phyloP scores from a whole-genome alignment of 2,797 vertebrate genomes.

The Tadarida brasiliensis region DNA sequence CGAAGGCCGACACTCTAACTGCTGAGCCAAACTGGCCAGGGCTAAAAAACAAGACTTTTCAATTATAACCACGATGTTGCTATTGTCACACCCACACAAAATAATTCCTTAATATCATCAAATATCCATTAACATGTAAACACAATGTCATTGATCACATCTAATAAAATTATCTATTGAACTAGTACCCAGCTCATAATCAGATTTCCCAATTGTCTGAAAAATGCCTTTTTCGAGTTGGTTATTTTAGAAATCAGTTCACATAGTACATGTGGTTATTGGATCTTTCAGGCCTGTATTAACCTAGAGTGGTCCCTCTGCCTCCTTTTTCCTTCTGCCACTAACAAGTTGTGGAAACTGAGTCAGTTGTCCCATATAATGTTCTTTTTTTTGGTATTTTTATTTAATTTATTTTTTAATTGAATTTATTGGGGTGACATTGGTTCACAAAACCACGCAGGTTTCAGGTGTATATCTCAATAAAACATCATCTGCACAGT shows the following conservation, averaged over 20 bases:
- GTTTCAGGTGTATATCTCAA: neutral
- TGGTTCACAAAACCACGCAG: neutral
- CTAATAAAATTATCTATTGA: conserved; percentile 40
- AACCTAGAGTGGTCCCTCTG: neutral
- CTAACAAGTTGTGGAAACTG: neutral
- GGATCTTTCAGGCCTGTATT: neutral
- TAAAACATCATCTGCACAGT: neutral
- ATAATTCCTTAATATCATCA: conserved; percentile 39
- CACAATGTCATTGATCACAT: neutral
- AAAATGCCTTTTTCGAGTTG: neutral
- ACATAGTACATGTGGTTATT: neutral
- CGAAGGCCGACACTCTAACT: too few species aligned
- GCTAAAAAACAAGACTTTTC: neutral
- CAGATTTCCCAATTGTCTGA: neutral
- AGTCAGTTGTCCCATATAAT: neutral
- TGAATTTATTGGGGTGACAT: neutral
- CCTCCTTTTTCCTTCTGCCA: neutral
- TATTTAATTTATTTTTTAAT: neutral
- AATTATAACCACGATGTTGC: neutral
- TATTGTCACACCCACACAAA: neutral
- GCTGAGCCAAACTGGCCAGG: too few species aligned
- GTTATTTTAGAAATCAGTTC: neutral
- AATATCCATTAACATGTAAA: neutral
- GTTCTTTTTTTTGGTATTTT: neutral
- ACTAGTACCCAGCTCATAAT: neutral